Evolutionary conservation across 2,888 invertebrate species (phyloP), one percentile per base, ranked within the genome.

Genomic region (Tetropium fuscum): DNA sequence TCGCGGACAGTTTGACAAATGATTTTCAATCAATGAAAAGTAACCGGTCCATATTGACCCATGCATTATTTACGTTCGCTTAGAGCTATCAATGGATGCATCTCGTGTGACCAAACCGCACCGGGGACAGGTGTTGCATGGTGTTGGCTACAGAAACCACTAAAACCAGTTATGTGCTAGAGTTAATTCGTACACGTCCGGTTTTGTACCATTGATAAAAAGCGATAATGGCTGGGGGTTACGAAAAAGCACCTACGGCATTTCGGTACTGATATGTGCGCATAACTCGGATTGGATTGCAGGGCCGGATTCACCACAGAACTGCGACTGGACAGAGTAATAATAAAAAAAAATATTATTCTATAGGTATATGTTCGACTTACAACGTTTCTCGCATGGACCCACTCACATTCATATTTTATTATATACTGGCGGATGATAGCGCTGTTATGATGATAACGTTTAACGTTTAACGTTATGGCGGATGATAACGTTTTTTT

Each of bases 201-300:
- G 34, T 13, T 13, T 1, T 53, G 40, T 54, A 44, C 53, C 60
- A 60, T 55, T 60, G 60, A 60, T 60, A 60, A 60, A 60, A 53
- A 60, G 41, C 53, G 53, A 27, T 44, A 10, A 20, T 20, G 11
- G 40, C 20, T 10, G n/a, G 3, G 11, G 40, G 11, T 34, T 19
- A 20, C n/a, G 20, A 20, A 18, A 41, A 38, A 44, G 15, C 15
- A 44, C 44, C 27, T 15, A 44, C 18, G n/a, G n/a, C n/a, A n/a
- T n/a, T n/a, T n/a, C n/a, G n/a, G n/a, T n/a, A n/a, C n/a, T n/a
- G n/a, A n/a, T n/a, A n/a, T n/a, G n/a, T n/a, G n/a, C n/a, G n/a
- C n/a, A n/a, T n/a, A n/a, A n/a, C n/a, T n/a, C n/a, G n/a, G n/a
- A n/a, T n/a, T n/a, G n/a, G n/a, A n/a, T n/a, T n/a, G n/a, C n/a